phyloP scores from a whole-genome alignment of 2,797 vertebrate species.

The Heterohyrax brucei region DNA sequence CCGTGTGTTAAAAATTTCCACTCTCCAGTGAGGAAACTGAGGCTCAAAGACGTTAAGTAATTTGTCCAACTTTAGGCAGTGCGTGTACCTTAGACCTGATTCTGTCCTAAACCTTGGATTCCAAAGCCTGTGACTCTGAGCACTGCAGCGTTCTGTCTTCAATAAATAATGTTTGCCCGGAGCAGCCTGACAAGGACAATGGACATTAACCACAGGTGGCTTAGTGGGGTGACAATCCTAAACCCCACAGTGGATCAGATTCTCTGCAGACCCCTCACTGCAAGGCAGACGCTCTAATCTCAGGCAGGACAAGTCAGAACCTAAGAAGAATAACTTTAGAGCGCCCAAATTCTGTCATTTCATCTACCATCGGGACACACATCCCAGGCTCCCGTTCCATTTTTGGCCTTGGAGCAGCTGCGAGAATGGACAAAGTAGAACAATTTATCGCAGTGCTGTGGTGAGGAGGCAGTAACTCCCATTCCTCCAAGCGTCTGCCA shows the following conservation, averaged over 20 bases:
- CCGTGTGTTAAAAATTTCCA: neutral
- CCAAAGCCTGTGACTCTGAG: neutral
- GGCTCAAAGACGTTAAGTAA: conserved; percentile 52
- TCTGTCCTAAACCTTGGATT: neutral
- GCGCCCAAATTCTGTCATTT: neutral
- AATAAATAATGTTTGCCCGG: neutral
- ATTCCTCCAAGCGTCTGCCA: conserved; percentile 52
- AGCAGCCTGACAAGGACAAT: neutral
- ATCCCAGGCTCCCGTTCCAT: neutral
- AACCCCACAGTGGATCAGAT: neutral
- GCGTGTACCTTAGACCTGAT: accelerated
- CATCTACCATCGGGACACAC: neutral
- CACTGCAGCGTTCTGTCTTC: neutral
- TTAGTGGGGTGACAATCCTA: neutral
- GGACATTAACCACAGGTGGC: neutral
- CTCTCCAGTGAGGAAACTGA: neutral
- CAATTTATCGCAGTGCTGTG: neutral
- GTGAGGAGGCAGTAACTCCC: neutral
- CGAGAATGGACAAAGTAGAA: neutral
- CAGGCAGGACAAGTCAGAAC: neutral
- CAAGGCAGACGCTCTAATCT: neutral
- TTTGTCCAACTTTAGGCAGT: neutral
- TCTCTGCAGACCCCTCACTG: neutral
- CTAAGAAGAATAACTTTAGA: neutral
- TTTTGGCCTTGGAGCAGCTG: neutral